Percentiles rank a stretch among this genome's conserved stretches.
Conservation (phyloP, 2,113 vertebrate genomes). For the human region DNA sequence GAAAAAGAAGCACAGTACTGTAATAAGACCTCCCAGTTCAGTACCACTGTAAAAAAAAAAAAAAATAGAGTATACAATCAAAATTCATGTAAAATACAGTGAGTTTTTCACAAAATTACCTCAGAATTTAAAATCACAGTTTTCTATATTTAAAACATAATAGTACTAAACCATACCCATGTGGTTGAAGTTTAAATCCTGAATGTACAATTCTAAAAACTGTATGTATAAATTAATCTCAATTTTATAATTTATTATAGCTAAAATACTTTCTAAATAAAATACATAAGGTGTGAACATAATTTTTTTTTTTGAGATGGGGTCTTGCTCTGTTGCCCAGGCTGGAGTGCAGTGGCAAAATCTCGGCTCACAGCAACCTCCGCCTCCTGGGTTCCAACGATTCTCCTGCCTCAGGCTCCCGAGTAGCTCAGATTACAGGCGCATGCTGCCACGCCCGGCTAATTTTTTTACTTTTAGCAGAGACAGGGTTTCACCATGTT, state of each 20-base stretch:
- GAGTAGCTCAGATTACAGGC: too few relatives aligned
- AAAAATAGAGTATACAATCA: slow-evolving; percentile 9
- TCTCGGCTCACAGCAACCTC: too few relatives aligned
- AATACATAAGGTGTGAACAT: neutral
- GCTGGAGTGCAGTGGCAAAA: too few relatives aligned
- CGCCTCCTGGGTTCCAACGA: too few relatives aligned
- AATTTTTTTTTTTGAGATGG: neutral
- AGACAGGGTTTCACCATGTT: too few relatives aligned
- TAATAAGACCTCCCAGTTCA: slow-evolving; percentile 91
- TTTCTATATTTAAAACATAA: neutral
- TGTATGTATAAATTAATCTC: neutral
- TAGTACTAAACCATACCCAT: neutral
- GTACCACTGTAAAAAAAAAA: slow-evolving; percentile 87
- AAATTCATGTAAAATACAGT: neutral
- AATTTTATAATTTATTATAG: neutral
- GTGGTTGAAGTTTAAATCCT: neutral
- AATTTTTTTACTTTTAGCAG: too few relatives aligned
- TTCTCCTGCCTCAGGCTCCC: too few relatives aligned
- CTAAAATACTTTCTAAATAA: slow-evolving; percentile 37
- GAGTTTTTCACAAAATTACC: neutral
- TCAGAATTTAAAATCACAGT: neutral
- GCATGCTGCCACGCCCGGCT: too few relatives aligned
- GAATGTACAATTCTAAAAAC: neutral
- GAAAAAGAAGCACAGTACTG: slow-evolving; percentile 94
- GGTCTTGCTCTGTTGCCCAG: too few relatives aligned